Evolutionary conservation across 2,113 vertebrate species (phyloP).

Genomic region (Ictidomys tridecemlineatus): DNA sequence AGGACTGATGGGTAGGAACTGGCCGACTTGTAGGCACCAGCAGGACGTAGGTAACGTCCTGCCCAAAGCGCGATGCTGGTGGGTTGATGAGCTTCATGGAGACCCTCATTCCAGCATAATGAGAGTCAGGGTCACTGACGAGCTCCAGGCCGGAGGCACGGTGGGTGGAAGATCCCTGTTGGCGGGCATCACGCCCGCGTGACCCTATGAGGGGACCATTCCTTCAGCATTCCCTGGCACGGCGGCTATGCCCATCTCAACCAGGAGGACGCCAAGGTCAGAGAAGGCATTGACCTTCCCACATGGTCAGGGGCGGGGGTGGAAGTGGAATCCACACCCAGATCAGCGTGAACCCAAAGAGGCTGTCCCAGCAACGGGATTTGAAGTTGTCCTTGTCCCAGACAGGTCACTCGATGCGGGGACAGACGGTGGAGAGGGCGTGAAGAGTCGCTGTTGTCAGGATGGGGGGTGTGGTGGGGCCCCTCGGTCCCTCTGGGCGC

Average conservation of each 20-base stretch:
- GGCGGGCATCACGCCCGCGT: no score
- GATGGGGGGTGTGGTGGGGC: not conserved
- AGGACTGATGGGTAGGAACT: not conserved
- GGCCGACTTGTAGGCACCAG: not conserved
- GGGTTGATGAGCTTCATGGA: not conserved
- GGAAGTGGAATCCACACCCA: not conserved
- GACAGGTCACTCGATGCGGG: no score
- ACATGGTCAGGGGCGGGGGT: no score
- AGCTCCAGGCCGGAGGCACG: not conserved
- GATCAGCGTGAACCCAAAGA: not conserved
- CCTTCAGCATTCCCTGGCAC: not conserved
- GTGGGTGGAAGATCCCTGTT: not conserved
- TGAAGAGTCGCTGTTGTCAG: not conserved
- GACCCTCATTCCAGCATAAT: not conserved
- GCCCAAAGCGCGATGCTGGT: not conserved
- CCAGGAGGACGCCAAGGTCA: not conserved
- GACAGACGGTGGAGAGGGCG: not conserved
- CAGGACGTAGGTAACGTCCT: not conserved
- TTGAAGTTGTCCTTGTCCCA: not conserved
- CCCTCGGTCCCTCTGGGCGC: not conserved
- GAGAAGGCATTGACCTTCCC: not conserved
- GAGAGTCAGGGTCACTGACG: not conserved
- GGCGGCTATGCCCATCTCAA: not conserved
- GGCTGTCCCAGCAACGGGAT: not conserved
- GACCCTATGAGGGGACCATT: accelerated